A percentile compares a stretch with the other conserved stretches of the same genome.
phyloP scores from a whole-genome alignment of 2,888 invertebrate genomes.

The Beris chalybata region DNA sequence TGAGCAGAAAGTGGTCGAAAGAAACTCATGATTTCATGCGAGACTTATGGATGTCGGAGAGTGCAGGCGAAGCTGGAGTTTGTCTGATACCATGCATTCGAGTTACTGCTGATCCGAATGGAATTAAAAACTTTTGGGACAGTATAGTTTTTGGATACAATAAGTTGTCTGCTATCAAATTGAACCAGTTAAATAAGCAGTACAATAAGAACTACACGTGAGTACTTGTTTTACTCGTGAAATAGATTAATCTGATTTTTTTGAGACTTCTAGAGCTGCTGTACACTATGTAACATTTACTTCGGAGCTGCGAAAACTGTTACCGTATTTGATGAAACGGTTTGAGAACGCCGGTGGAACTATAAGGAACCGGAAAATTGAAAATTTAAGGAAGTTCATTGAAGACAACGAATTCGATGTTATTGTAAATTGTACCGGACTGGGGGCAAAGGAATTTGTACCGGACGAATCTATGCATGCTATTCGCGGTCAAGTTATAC shows the following conservation, averaged over 20 bases:
- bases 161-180: constrained; percentile 47
- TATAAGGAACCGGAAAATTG: constrained; percentile 59
- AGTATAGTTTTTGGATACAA: constrained; percentile 56
- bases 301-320: constrained; percentile 65
- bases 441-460: constrained; percentile 66
- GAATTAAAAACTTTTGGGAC: constrained; percentile 54
- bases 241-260: no score
- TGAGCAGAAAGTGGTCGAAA: constrained; percentile 66
- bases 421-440: constrained; percentile 78
- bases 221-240: constrained; percentile 25
- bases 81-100: constrained; percentile 56
- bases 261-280: constrained; percentile 59
- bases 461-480: constrained; percentile 65
- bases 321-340: constrained; percentile 67
- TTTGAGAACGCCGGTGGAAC: constrained; percentile 65
- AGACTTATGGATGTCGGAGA: constrained; percentile 64
- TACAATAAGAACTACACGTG: constrained; percentile 55
- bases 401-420: constrained; percentile 60
- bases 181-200: constrained; percentile 52
- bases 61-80: constrained; percentile 57
- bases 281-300: constrained; percentile 68
- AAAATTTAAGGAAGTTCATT: constrained; percentile 58
- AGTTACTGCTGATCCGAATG: constrained; percentile 49
- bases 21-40: constrained; percentile 63
- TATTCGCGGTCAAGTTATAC: constrained; percentile 74